phyloP scores from a whole-genome alignment of 2,113 vertebrate genomes.

The Coregonus clupeaformis region DNA sequence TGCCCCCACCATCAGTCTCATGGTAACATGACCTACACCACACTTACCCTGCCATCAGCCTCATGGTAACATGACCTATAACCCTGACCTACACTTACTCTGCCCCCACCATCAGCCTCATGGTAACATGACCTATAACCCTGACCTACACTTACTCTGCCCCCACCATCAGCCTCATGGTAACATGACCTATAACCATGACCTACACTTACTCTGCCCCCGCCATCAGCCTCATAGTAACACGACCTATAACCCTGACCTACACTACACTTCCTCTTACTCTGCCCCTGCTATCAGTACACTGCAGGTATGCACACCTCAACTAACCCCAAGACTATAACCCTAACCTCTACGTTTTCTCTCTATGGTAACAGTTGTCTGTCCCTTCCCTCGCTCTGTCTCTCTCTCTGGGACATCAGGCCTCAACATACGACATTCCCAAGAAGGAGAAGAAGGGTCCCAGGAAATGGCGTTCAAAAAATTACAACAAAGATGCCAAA shows the following conservation, averaged over 20 bases:
- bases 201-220: no score
- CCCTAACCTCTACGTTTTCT: neutral
- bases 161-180: no score
- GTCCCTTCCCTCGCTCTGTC: neutral
- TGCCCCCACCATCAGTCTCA: no score
- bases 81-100: constrained; percentile 65
- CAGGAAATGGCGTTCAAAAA: constrained; percentile 86
- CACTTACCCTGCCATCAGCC: no score
- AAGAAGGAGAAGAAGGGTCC: constrained; percentile 90
- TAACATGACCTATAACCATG: no score
- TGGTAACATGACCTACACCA: no score
- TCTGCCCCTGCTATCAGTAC: constrained; percentile 83
- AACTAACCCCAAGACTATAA: neutral
- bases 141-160: no score
- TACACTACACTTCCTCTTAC: no score
- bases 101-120: constrained; percentile 75
- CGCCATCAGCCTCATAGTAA: no score
- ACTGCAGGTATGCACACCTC: constrained; percentile 52
- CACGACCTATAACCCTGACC: no score
- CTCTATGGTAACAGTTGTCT: neutral
- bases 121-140: no score
- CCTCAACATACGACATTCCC: constrained; percentile 83
- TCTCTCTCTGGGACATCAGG: constrained; percentile 58
- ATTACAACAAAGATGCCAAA: constrained; percentile 77
- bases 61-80: no score